phyloP scores from a whole-genome alignment of 2,797 vertebrate species.

The Acropternis orthonyx region DNA sequence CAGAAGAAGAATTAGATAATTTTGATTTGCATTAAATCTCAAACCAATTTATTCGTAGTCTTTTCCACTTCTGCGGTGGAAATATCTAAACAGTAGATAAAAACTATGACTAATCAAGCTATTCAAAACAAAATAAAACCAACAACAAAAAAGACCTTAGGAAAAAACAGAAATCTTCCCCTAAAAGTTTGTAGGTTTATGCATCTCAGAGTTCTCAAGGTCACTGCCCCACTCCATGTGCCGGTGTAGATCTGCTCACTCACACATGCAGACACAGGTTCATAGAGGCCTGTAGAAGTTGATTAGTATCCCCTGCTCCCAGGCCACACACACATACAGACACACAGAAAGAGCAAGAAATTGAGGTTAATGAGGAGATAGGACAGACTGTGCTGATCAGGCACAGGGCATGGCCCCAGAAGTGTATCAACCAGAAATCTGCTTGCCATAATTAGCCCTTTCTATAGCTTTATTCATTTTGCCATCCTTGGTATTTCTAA shows the following conservation, averaged over 20 bases:
- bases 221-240: too few species aligned
- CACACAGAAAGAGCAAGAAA: not conserved
- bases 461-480: not conserved
- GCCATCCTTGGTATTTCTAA: not conserved
- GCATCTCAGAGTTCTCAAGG: not conserved
- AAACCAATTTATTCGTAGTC: not conserved
- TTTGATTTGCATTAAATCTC: not conserved
- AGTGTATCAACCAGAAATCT: not conserved
- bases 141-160: not conserved
- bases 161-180: not conserved
- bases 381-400: not conserved
- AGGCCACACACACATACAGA: not conserved
- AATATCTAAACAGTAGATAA: not conserved
- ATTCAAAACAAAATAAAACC: not conserved
- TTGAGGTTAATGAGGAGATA: not conserved
- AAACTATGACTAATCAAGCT: not conserved
- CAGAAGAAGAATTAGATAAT: not conserved
- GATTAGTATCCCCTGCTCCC: not conserved
- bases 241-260: not conserved
- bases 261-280: fast-evolving
- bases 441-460: not conserved
- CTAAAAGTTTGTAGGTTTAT: not conserved
- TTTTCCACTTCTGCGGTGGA: not conserved
- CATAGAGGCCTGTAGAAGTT: not conserved
- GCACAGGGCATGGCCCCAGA: not conserved